phyloP scores from a whole-genome alignment of 2,888 invertebrate species.

The Aporophyla lueneburgensis region DNA sequence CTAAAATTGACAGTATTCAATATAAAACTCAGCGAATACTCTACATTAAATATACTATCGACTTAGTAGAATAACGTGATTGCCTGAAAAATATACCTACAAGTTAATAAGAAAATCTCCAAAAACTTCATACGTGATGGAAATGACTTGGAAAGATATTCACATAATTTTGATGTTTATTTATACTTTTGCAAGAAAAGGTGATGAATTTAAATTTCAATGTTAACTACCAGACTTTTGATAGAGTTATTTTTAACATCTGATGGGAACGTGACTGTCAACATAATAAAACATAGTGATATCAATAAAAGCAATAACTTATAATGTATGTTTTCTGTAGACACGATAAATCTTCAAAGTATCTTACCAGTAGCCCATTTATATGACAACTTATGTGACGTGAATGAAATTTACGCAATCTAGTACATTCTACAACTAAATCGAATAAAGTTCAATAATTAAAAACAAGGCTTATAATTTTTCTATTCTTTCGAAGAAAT shows the following conservation, averaged over 20 bases:
- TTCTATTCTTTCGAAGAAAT: conserved; percentile 6
- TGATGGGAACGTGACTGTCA: conserved; percentile 7
- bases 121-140: not conserved
- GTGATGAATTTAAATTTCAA: not conserved
- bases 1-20: too few species aligned
- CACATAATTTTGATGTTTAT: not conserved
- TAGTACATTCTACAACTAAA: not conserved
- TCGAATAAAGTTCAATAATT: not conserved
- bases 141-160: not conserved
- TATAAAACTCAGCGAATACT: not conserved
- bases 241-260: not conserved
- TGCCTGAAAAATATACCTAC: not conserved
- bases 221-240: not conserved
- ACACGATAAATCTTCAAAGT: not conserved
- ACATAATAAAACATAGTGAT: not conserved
- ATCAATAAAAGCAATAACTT: not conserved
- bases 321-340: not conserved
- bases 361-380: not conserved
- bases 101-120: not conserved
- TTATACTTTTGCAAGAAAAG: not conserved
- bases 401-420: not conserved
- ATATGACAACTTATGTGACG: not conserved
- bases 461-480: not conserved
- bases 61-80: not conserved
- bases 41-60: not conserved